These are phyloP conservation scores for Phoebastria nigripes DNA, from an alignment of 2,797 vertebrate genomes.

Conservation along the genomic window DNA sequence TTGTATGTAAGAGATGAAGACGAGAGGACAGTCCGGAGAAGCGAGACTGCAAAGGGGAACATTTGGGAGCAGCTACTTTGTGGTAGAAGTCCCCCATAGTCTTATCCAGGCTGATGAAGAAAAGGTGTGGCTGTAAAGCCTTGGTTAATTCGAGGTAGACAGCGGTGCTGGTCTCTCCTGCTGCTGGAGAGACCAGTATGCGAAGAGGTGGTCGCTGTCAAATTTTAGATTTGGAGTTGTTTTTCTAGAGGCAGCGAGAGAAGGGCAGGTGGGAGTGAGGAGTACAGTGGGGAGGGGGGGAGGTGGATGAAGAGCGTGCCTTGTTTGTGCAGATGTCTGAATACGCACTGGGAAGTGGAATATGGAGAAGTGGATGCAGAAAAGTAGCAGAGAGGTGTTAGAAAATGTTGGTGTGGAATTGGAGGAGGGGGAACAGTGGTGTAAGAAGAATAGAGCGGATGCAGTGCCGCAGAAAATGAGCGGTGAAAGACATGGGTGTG, in stretches of 20 bases:
- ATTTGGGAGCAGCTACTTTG: not conserved
- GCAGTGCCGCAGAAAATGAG: not conserved
- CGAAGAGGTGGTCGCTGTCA: not conserved
- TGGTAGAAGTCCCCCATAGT: not conserved
- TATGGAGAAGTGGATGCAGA: not conserved
- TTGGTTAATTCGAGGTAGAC: not conserved
- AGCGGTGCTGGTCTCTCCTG: not conserved
- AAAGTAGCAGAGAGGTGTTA: not conserved
- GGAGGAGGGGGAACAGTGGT: not conserved
- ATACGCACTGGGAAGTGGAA: fast-evolving
- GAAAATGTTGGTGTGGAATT: not conserved
- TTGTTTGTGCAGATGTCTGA: not conserved
- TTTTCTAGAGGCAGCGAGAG: not conserved
- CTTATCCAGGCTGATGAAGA: not conserved
- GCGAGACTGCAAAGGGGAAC: not conserved
- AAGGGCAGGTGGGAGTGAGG: not conserved
- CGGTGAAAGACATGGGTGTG: not conserved
- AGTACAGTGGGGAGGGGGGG: too few species aligned
- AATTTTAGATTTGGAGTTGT: not conserved
- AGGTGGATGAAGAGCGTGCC: not conserved
- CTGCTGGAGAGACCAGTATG: not conserved
- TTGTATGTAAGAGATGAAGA: not conserved
- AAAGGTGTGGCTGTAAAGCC: not conserved
- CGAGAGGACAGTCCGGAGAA: fast-evolving
- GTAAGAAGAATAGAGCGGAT: not conserved